Evolutionary conservation across 1,140 invertebrate genomes (phyloP), one percentile per base, ranked within the genome.

Genomic region (Colletes latitarsis): DNA sequence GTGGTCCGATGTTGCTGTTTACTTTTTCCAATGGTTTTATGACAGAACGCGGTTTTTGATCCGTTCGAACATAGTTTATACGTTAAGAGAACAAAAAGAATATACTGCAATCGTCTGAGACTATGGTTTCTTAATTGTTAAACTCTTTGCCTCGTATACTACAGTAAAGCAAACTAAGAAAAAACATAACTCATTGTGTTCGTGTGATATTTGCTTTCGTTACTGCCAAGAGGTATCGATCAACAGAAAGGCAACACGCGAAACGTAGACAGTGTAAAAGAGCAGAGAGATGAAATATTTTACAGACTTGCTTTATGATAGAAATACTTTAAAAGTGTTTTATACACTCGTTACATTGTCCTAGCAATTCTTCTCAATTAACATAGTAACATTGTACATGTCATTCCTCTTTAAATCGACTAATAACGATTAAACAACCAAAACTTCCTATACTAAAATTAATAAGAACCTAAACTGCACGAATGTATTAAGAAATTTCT

Each of bases 171-270:
- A 60, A 52, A 73, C n/a, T 10, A 9, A 3, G 43, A 17, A 2
- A 53, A 19, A 55, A 53, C 8, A 63, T 58, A 67, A 73, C 70
- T 57, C 30, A 63, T 64, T 53, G 39, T 62, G 21, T 62, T 49
- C 52, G 21, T 76, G 15, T 53, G 30, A 79, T 64, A 75, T 30
- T 78, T 63, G 41, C 66, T 86, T 85, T 86, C 53, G 66, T 86
- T 86, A 86, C 84, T 86, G 83, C 84, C 83, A 85, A 86, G 53
- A 17, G 53, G 63, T 60, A 46, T 63, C 9, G 21, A 58, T 67
- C 30, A 53, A 39, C 12, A 49, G 72, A 82, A 72, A 86, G 74
- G 67, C 64, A 86, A 73, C 77, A 77, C 49, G 8, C 43, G 30
- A 12, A 39, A 76, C 53, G 3, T 62, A 14, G 57, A 19, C 19